Evolutionary conservation across 64 coral and sea anemone genomes (phyloP).

Genomic region (Cladopsammia gracilis): DNA sequence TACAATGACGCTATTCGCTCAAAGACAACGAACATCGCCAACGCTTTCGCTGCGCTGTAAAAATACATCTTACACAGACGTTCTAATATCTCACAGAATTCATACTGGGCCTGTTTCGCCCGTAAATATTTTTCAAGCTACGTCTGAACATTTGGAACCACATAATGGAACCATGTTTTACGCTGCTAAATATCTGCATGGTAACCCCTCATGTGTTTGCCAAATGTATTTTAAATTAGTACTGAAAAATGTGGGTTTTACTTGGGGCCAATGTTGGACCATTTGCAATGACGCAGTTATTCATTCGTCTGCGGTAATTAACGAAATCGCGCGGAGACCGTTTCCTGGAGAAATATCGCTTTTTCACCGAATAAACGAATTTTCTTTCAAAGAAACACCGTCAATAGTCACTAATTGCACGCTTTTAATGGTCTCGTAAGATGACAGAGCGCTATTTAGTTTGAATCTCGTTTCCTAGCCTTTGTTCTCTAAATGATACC

Average conservation of each 20-base stretch:
- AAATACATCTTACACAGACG: background rate
- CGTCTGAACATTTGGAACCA: too few species aligned
- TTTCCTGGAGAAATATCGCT: slow-evolving; percentile 23
- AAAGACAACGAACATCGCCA: background rate
- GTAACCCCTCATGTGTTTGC: slow-evolving; percentile 22
- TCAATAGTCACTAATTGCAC: slow-evolving; percentile 40
- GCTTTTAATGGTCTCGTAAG: slow-evolving; percentile 31
- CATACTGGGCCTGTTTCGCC: background rate
- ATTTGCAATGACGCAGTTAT: slow-evolving; percentile 14
- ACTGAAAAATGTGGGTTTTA: background rate
- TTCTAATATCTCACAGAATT: background rate
- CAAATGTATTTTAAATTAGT: background rate
- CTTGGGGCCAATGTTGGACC: background rate
- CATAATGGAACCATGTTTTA: background rate
- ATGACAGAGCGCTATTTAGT: slow-evolving; percentile 32
- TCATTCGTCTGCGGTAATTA: slow-evolving; percentile 6
- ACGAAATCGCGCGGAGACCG: slow-evolving; percentile 21
- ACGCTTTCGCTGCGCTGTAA: background rate
- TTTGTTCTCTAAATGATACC: slow-evolving; percentile 37
- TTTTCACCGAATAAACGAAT: slow-evolving; percentile 42
- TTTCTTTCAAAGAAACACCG: slow-evolving; percentile 31
- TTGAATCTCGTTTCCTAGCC: slow-evolving; percentile 28
- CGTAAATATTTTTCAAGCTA: background rate
- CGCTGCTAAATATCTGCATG: slow-evolving; percentile 14
- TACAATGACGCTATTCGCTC: slow-evolving; percentile 19